Evolutionary conservation across 2,888 invertebrate genomes (phyloP).

Genomic region (Acleris sparsana): DNA sequence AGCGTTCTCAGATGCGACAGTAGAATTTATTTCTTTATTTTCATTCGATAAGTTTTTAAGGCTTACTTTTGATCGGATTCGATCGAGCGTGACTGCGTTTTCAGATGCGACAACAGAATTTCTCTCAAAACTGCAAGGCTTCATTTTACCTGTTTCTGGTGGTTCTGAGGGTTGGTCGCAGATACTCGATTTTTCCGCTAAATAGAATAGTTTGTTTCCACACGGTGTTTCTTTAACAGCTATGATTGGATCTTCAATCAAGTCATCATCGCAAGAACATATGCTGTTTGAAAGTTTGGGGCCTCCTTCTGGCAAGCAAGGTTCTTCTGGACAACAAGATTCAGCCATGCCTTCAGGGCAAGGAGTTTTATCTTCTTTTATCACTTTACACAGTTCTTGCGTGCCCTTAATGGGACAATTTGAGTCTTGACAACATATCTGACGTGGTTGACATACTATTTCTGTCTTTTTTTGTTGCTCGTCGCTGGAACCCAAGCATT

Average conservation of each 20-base stretch:
- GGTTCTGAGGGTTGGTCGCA: background rate
- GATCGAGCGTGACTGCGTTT: too few relatives aligned
- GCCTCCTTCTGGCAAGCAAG: background rate
- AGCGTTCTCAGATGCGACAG: too few relatives aligned
- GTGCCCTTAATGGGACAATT: too few relatives aligned
- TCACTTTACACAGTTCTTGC: too few relatives aligned
- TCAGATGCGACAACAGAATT: background rate
- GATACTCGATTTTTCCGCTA: conserved; percentile 39
- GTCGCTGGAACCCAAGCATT: too few relatives aligned
- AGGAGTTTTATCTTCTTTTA: too few relatives aligned
- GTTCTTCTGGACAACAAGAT: conserved; percentile 1
- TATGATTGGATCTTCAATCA: conserved; percentile 28
- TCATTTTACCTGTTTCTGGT: too few relatives aligned
- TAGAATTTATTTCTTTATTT: background rate
- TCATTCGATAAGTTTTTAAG: too few relatives aligned
- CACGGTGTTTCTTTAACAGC: conserved; percentile 40
- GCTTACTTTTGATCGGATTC: too few relatives aligned
- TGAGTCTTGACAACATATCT: too few relatives aligned
- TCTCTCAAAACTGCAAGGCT: background rate
- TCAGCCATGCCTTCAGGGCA: background rate
- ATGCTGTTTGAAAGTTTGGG: background rate
- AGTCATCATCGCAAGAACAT: background rate
- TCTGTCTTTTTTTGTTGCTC: too few relatives aligned
- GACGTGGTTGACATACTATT: too few relatives aligned
- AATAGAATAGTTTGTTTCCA: conserved; percentile 41